Evolutionary conservation across 2,888 invertebrate genomes (phyloP), one percentile per base, ranked within the genome.

Genomic region (Elegia similella): DNA sequence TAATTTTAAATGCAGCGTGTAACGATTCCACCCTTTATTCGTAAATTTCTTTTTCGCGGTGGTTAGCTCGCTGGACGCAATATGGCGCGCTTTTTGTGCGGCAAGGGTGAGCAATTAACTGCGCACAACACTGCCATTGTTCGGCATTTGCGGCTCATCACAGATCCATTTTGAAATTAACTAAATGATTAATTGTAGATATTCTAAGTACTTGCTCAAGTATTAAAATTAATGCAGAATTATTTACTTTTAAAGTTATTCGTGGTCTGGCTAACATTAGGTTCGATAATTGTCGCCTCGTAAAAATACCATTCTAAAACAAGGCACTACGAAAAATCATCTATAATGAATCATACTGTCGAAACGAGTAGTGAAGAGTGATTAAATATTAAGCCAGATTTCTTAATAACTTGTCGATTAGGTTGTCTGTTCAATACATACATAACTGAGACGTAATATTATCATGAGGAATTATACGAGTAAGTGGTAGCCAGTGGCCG

Each of bases 1-100:
- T 84, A 89, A 91, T 90, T 90, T 84, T 86, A 88, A 91, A 91
- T 89, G 86, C 83, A 80, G 75, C 90, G 87, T 91, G 87, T 91
- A 91, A 91, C 89, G 84, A 90, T 89, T 83, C 74, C 68, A 72
- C 78, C 85, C 79, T 86, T 90, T 86, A 88, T 90, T 84, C 77
- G 80, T 82, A 83, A 90, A 87, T 88, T 89, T 89, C 88, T 89
- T 79, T 90, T 89, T 89, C 85, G 88, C 87, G 86, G 86, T 82
- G 90, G 89, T 89, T 88, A 87, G 78, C 66, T 74, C 71, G 79
- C 86, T 88, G 89, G 88, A 88, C 90, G 88, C 89, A 90, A 91
- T 91, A 89, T 91, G 90, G 85, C 76, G 84, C 65, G 69, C 63
- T 82, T 84, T 82, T 87, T 86, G 79, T 72, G 78, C 66, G 73